Percentiles rank a stretch among this genome's conserved stretches.
Evolutionary conservation across 1,140 invertebrate species (phyloP).

Genomic region (Drosophila ercepeae): DNA sequence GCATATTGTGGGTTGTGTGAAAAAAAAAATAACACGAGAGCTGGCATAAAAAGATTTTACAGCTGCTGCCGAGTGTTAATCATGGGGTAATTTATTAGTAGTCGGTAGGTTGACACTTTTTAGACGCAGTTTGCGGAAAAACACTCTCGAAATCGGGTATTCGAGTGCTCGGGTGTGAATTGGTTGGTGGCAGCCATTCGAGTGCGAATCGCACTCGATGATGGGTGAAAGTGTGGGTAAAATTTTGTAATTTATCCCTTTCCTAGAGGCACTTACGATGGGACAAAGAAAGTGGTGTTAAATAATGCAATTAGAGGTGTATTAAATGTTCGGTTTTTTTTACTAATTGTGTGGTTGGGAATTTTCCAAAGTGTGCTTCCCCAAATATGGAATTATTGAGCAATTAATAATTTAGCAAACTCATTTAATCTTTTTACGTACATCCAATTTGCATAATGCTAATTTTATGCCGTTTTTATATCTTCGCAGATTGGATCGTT

Average conservation of each 20-base stretch:
- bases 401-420: slow-evolving; percentile 6
- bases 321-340: background rate
- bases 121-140: slow-evolving; percentile 26
- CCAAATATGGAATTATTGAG: slow-evolving; percentile 12
- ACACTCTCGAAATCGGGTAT: slow-evolving; percentile 8
- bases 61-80: slow-evolving; percentile 54
- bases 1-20: slow-evolving; percentile 43
- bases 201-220: slow-evolving; percentile 23
- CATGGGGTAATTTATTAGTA: slow-evolving; percentile 41
- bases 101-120: slow-evolving; percentile 47
- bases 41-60: slow-evolving; percentile 42
- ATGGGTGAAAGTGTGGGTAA: slow-evolving; percentile 41
- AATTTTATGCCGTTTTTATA: slow-evolving; percentile 3
- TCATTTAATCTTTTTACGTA: background rate
- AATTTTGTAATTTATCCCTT: background rate
- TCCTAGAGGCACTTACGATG: background rate
- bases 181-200: slow-evolving; percentile 3
- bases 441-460: slow-evolving; percentile 6
- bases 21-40: slow-evolving; percentile 27
- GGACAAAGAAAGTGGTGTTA: slow-evolving; percentile 5
- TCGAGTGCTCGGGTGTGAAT: slow-evolving; percentile 16
- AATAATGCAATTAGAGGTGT: background rate
- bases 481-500: slow-evolving; percentile 9
- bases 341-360: slow-evolving; percentile 5
- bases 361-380: slow-evolving; percentile 6